Conservation (phyloP, 2,888 invertebrate genomes). For the Scrobipalpa costella region DNA sequence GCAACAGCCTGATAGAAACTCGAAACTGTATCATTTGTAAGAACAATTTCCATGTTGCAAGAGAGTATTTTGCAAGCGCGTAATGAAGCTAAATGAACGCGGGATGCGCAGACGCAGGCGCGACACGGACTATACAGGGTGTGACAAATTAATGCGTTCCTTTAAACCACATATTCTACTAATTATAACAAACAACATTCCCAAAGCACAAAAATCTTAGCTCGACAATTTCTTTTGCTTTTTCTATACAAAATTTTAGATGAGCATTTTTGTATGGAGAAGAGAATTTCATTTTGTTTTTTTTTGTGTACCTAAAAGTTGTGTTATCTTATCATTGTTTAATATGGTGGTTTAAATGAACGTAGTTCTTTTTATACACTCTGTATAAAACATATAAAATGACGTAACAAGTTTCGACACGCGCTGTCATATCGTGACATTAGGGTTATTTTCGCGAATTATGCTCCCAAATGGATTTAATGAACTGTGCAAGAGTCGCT, state of each 20-base stretch:
- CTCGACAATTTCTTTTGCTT: no score
- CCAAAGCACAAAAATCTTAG: no score
- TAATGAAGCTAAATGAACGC: constrained; percentile 65
- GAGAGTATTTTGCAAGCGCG: constrained; percentile 51
- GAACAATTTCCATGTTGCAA: constrained; percentile 50
- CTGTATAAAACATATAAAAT: no score
- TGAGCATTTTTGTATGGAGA: no score
- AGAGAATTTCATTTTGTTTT: no score
- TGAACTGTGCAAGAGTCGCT: constrained; percentile 25
- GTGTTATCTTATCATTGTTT: no score
- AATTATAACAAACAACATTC: no score
- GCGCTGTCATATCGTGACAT: constrained; percentile 27
- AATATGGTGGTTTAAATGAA: no score
- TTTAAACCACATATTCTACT: no score
- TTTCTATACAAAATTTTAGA: no score
- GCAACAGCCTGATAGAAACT: constrained; percentile 21
- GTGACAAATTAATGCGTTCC: not conserved
- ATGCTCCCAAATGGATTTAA: constrained; percentile 31
- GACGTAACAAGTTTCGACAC: constrained; percentile 49
- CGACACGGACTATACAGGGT: constrained; percentile 16
- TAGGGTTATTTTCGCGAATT: constrained; percentile 32
- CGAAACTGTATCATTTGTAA: constrained; percentile 38
- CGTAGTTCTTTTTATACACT: no score
- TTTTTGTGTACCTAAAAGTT: no score
- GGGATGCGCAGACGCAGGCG: constrained; percentile 40